A percentile compares a stretch with the other conserved stretches of the same genome.
Conservation (phyloP, 2,113 vertebrate species). For the Larimichthys crocea region DNA sequence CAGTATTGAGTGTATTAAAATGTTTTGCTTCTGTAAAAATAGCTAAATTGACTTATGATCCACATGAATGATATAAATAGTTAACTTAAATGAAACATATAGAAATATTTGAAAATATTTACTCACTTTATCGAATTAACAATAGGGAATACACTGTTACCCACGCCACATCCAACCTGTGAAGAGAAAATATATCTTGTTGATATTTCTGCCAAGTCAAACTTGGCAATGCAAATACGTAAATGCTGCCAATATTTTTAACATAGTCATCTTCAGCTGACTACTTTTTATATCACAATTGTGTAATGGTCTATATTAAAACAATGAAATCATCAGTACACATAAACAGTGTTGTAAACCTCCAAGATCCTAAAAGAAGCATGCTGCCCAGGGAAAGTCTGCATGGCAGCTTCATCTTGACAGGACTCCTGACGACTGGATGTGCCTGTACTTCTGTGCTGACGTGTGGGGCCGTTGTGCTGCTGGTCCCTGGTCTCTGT, state of each 20-base stretch:
- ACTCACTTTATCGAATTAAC: constrained; percentile 87
- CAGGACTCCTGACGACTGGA: not conserved
- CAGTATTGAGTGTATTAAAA: not conserved
- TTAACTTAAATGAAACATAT: not conserved
- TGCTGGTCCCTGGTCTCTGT: constrained; percentile 27
- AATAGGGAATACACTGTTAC: constrained; percentile 95
- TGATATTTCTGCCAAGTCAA: not conserved
- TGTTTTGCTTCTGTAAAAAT: constrained; percentile 12
- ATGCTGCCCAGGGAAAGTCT: constrained; percentile 86
- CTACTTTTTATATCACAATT: not conserved
- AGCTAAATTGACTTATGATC: not conserved
- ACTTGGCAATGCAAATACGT: not conserved
- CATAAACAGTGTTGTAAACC: constrained; percentile 78
- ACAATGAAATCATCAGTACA: not conserved
- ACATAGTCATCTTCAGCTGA: not conserved
- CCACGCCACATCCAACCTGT: constrained; percentile 94
- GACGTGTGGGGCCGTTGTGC: not conserved
- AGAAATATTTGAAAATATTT: constrained; percentile 15
- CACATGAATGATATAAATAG: not conserved
- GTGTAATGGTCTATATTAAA: not conserved
- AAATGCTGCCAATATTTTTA: not conserved
- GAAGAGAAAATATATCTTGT: constrained; percentile 49
- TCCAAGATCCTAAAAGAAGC: constrained; percentile 91
- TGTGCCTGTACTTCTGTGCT: constrained; percentile 28
- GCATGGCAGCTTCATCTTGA: constrained; percentile 19